A percentile compares a stretch with the other conserved stretches of the same genome.
These are phyloP conservation scores for Xyrauchen texanus DNA, from an alignment of 2,113 vertebrate species.

Conservation along the genomic window DNA sequence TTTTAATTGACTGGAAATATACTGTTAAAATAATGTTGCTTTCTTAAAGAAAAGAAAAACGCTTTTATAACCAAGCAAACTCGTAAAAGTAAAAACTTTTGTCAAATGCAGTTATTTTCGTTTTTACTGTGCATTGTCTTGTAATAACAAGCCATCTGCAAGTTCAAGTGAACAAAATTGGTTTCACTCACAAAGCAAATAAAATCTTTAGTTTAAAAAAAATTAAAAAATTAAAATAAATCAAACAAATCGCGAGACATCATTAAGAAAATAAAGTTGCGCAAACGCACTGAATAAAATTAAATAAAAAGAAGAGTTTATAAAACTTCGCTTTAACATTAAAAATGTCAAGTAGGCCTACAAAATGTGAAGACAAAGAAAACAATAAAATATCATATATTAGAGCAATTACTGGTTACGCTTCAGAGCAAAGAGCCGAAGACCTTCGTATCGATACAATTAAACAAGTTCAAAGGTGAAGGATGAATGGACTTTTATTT, in stretches of 20 bases:
- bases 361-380: neutral
- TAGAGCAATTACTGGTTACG: neutral
- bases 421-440: constrained; percentile 20
- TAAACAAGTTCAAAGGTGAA: constrained; percentile 48
- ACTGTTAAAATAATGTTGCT: neutral
- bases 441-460: constrained; percentile 33
- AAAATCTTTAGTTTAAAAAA: neutral
- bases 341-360: no score
- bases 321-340: no score
- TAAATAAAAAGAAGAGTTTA: no score
- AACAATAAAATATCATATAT: neutral
- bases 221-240: no score
- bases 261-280: no score
- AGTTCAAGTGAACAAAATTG: neutral
- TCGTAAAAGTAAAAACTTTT: neutral
- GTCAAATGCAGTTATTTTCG: neutral
- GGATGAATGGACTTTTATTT: constrained; percentile 44
- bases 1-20: neutral
- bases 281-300: no score
- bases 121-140: constrained; percentile 1
- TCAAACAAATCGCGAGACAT: no score
- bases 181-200: neutral
- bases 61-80: neutral
- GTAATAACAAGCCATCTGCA: neutral
- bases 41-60: neutral